Evolutionary conservation across 2,113 vertebrate species (phyloP).

Genomic region (Poeciliopsis prolifica): DNA sequence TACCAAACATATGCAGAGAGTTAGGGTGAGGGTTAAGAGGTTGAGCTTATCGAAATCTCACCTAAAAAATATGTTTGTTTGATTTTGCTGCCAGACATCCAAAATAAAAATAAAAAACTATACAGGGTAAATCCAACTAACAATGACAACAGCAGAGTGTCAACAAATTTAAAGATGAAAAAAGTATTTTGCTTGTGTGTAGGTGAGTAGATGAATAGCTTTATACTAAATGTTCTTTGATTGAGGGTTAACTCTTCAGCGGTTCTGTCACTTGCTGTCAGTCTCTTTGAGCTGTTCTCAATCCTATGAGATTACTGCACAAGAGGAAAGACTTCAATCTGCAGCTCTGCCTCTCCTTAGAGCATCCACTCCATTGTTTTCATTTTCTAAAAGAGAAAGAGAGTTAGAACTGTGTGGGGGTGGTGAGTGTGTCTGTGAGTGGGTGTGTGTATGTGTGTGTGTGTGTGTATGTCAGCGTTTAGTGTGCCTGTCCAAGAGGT

Average conservation of each 20-base stretch:
- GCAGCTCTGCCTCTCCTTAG: conserved; percentile 43
- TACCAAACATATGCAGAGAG: too few species aligned
- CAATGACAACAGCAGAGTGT: neutral
- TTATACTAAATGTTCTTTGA: conserved; percentile 2
- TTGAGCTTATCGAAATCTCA: neutral
- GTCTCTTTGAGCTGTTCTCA: conserved; percentile 51
- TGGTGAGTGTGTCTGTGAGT: neutral
- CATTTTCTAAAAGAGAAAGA: conserved; percentile 55
- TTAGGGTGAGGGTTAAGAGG: too few species aligned
- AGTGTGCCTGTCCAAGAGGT: conserved; percentile 70
- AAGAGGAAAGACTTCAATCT: conserved; percentile 57
- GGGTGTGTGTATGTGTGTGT: neutral
- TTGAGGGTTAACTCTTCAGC: conserved; percentile 10
- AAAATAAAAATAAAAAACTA: neutral
- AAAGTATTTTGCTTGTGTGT: neutral
- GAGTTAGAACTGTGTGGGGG: conserved; percentile 33
- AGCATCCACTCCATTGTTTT: conserved; percentile 65
- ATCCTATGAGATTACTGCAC: conserved; percentile 40
- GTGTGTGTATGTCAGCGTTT: conserved; percentile 11
- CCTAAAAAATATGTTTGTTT: neutral
- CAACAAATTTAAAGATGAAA: neutral
- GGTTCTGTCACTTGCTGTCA: conserved; percentile 28
- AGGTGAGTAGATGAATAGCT: conserved; percentile 3
- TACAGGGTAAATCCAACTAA: too few species aligned
- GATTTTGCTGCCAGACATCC: neutral